Percentiles rank a stretch among this genome's conserved stretches.
Conservation (phyloP, 64 coral and sea anemone species). For the Dendronephthya gigantea region DNA sequence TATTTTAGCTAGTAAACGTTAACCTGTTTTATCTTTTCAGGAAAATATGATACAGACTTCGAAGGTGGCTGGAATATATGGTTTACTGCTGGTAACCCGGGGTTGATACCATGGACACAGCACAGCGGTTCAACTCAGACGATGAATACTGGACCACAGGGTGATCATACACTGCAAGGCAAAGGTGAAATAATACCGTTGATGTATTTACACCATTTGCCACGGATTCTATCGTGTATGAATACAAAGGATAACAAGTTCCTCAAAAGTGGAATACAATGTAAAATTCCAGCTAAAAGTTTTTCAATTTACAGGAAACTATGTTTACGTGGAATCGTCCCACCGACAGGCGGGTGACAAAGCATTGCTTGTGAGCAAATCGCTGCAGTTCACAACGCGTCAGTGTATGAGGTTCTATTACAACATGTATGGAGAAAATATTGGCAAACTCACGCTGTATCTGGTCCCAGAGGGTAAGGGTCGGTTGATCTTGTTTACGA, state of each 20-base stretch:
- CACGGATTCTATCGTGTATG: no score
- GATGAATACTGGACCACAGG: conserved; percentile 27
- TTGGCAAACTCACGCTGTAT: conserved; percentile 11
- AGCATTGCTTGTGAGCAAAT: conserved; percentile 5
- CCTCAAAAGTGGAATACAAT: no score
- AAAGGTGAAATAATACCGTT: conserved; percentile 2
- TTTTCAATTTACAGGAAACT: background rate
- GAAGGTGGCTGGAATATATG: conserved; percentile 30
- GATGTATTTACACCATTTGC: no score
- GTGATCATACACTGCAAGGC: conserved; percentile 35
- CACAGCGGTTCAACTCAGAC: background rate
- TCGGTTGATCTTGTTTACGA: background rate
- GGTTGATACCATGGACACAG: background rate
- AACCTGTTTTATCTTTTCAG: no score
- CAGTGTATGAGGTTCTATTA: conserved; percentile 49
- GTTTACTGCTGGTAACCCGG: background rate
- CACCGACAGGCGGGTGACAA: background rate
- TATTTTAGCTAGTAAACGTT: no score
- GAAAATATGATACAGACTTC: conserved; percentile 37
- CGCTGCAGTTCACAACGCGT: background rate
- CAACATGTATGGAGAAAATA: conserved; percentile 40
- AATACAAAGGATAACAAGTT: no score
- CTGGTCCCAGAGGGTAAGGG: background rate
- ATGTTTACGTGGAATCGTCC: conserved; percentile 43
- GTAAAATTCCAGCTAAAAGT: no score